These are phyloP conservation scores for Calameuta pallipes DNA, from an alignment of 2,888 invertebrate species.

Conservation along the genomic window DNA sequence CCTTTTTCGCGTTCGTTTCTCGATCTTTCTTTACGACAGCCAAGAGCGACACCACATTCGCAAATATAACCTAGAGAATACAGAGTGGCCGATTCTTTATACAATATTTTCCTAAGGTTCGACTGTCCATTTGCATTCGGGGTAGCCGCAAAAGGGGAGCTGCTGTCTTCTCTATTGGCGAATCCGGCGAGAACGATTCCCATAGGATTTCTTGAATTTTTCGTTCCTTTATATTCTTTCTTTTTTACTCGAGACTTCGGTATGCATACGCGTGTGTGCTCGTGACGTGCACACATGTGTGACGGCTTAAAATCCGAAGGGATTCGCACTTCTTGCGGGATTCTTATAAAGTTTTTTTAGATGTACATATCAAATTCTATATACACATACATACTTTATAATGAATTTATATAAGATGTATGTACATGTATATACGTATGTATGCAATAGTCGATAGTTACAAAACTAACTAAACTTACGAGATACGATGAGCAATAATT, in stretches of 20 bases:
- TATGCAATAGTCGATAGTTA: constrained; percentile 55
- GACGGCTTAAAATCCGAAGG: background rate
- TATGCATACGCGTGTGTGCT: constrained; percentile 25
- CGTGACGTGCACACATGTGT: background rate
- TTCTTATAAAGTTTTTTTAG: background rate
- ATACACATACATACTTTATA: constrained; percentile 24
- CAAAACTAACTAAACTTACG: constrained; percentile 64
- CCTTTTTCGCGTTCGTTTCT: background rate
- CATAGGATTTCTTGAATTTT: background rate
- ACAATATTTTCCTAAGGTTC: background rate
- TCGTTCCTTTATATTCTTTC: background rate
- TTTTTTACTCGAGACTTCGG: constrained; percentile 26
- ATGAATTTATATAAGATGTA: constrained; percentile 36
- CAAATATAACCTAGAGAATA: no score
- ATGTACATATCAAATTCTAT: background rate
- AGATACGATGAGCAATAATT: constrained; percentile 64
- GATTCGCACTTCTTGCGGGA: background rate
- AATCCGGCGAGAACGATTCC: background rate
- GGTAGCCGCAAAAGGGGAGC: background rate
- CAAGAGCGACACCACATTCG: background rate
- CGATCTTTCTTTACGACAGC: background rate
- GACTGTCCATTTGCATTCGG: background rate
- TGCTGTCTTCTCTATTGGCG: background rate
- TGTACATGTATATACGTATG: constrained; percentile 28
- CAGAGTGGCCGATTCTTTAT: no score